phyloP scores from a whole-genome alignment of 2,888 invertebrate genomes.

The Crocallis elinguaria region DNA sequence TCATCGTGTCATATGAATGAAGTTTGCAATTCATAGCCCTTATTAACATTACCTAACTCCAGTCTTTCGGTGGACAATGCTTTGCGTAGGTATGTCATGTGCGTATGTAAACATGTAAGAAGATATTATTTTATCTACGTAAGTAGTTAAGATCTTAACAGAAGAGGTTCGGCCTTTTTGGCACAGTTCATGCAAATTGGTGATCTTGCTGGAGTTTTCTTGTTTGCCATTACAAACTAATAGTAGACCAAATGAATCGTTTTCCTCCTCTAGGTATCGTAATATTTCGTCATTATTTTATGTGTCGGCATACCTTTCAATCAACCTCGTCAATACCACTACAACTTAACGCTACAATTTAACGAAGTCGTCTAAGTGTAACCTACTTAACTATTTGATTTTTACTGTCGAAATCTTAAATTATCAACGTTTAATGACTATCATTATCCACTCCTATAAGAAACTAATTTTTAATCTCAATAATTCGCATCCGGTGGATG shows the following conservation, averaged over 20 bases:
- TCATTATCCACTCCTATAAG: slow-evolving; percentile 10
- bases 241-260: neutral
- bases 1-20: too few relatives aligned
- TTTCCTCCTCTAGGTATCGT: neutral
- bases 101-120: too few relatives aligned
- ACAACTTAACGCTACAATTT: neutral
- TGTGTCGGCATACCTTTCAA: slow-evolving; percentile 20
- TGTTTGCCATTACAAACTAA: too few relatives aligned
- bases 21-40: too few relatives aligned
- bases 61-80: too few relatives aligned
- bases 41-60: too few relatives aligned
- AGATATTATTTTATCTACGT: too few relatives aligned
- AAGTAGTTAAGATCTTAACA: too few relatives aligned
- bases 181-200: too few relatives aligned
- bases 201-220: too few relatives aligned
- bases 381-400: slow-evolving; percentile 6
- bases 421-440: slow-evolving; percentile 6
- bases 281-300: slow-evolving; percentile 23
- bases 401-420: slow-evolving; percentile 25
- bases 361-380: slow-evolving; percentile 1
- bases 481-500: slow-evolving; percentile 8
- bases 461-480: slow-evolving; percentile 5
- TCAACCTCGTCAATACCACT: slow-evolving; percentile 26
- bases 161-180: too few relatives aligned
- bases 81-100: too few relatives aligned